Percentiles rank a stretch among this genome's conserved stretches.
These are phyloP conservation scores for Camelus dromedarius DNA, from an alignment of 2,113 vertebrate genomes.

Conservation along the genomic window DNA sequence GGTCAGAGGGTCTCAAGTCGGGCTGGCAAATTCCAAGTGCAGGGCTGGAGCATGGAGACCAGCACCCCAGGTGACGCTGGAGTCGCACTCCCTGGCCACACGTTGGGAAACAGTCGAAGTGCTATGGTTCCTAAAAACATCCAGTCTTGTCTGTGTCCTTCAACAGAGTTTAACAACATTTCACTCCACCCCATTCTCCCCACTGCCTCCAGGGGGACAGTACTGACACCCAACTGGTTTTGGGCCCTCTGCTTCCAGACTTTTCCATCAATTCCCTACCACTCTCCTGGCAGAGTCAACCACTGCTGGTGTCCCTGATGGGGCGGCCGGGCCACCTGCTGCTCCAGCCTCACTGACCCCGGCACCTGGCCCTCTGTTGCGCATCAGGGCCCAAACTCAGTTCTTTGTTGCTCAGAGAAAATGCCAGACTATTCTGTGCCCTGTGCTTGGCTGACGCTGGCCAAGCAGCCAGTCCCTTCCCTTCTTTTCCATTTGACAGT, in stretches of 20 bases:
- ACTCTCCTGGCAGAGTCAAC: not conserved
- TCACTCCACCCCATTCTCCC: not conserved
- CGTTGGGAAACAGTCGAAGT: not conserved
- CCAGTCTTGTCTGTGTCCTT: not conserved
- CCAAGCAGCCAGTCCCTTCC: not conserved
- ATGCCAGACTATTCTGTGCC: not conserved
- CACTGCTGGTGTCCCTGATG: not conserved
- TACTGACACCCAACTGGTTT: not conserved
- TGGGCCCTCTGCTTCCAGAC: not conserved
- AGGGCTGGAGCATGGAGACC: not conserved
- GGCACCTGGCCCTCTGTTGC: not conserved
- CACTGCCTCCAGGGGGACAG: not conserved
- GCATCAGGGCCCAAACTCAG: not conserved
- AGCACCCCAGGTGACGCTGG: not conserved
- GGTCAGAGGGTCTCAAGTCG: not conserved
- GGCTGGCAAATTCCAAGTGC: not conserved
- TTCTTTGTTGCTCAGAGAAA: not conserved
- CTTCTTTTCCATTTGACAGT: not conserved
- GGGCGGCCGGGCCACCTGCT: not conserved
- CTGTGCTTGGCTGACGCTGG: not conserved
- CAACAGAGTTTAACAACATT: not conserved
- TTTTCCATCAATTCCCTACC: not conserved
- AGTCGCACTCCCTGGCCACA: accelerated
- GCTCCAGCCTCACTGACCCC: not conserved
- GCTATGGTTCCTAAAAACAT: not conserved